These are phyloP conservation scores for Pandemis cinnamomeana DNA, from an alignment of 2,888 invertebrate species.

Conservation along the genomic window DNA sequence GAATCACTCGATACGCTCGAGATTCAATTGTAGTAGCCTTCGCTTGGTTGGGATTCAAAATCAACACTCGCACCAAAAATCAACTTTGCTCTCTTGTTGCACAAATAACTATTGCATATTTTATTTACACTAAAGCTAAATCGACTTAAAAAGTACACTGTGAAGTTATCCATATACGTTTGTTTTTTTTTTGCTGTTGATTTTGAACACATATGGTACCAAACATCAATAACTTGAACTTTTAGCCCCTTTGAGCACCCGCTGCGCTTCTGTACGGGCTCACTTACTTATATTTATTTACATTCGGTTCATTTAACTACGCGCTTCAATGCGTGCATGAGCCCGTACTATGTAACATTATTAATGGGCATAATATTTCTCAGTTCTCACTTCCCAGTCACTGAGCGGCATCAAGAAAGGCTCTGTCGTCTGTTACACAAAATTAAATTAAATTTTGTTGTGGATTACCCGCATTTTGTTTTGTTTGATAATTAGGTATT, in stretches of 20 bases:
- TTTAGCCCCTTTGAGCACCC: constrained; percentile 72
- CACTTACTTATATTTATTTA: constrained; percentile 77
- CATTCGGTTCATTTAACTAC: constrained; percentile 82
- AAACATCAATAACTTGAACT: constrained; percentile 64
- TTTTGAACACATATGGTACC: constrained; percentile 57
- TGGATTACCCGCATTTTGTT: too few species aligned
- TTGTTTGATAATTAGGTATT: too few species aligned
- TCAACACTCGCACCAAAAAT: too few species aligned
- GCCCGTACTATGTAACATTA: constrained; percentile 62
- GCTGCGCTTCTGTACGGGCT: constrained; percentile 75
- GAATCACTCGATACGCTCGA: too few species aligned
- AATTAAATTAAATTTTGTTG: neutral
- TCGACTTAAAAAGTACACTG: too few species aligned
- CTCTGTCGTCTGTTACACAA: neutral
- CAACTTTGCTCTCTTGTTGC: too few species aligned
- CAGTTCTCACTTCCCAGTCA: neutral
- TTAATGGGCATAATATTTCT: constrained; percentile 45
- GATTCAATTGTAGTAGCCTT: too few species aligned
- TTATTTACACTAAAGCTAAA: too few species aligned
- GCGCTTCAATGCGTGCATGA: constrained; percentile 68
- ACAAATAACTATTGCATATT: too few species aligned
- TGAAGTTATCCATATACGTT: neutral
- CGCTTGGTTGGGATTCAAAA: too few species aligned
- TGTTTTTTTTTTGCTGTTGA: constrained; percentile 40
- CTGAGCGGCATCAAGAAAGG: neutral